Base-by-base conservation (phyloP, 2,797 vertebrate species). In the Diplodus sargus region DNA sequence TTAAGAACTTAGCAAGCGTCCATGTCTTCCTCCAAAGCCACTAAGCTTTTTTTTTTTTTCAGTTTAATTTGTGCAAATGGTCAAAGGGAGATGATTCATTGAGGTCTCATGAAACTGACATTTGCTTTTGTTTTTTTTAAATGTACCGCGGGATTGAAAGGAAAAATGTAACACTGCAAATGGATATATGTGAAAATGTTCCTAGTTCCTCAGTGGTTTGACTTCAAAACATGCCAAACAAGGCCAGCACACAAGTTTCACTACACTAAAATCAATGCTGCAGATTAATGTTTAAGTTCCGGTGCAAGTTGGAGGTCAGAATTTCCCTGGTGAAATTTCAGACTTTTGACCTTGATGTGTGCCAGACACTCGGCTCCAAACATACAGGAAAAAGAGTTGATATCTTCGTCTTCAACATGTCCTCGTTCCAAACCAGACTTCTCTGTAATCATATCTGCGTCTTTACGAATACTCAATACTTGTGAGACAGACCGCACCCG, bases 1-100 rank as follows among this genome's bases (percentile, higher is more conserved):
- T 9, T 18, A 18, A 17, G n/a, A 22, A 52, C 22, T 71, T 11
- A 4, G 12, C 17, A 4, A 17, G 12, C 34, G 28, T 54, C 15
- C n/a, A 39, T 0, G 3, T 54, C 51, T 81, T 7, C 14, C 23
- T 20, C 25, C 1, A 18, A 14, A 63, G 28, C 39, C 25, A 28
- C 52, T 45, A 4, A 60, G 12, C 2, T 1, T 1, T 25, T 13
- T n/a, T 58, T 3, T 48, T 28, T 28, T 28, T 64, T 56, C 23
- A 23, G 23, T 23, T 49, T 43, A 8, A 9, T 16, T 1, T 0
- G 17, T 13, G 65, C 15, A 11, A 1, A n/a, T 0, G 1, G n/a
- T 43, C 65, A 7, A 2, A 14, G 22, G 28, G 14, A 56, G 15
- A 49, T 1, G 13, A 68, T 28, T 58, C 14, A 60, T 53, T 5